Base-by-base conservation (phyloP, 2,797 vertebrate species). In the Aythya fuligula region DNA sequence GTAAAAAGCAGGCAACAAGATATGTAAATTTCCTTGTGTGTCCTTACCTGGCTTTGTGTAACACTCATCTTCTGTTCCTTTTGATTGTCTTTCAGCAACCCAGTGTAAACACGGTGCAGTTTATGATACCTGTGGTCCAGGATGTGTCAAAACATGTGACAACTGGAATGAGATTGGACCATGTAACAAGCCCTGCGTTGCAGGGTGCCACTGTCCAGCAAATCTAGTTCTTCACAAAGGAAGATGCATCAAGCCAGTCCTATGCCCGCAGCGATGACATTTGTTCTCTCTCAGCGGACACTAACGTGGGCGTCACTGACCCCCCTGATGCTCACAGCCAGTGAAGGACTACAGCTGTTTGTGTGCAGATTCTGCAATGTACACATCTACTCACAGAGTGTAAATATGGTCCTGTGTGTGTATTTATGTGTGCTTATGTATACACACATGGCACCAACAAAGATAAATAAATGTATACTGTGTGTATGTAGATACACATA, bases 121-220 rank as follows among this genome's bases (percentile, higher is more conserved):
- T 62, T 99, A 99, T 10, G 98, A 99, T 83, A 99, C 99, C 25
- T 99, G 99, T 22, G 99, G 99, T 4, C 99, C 99, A 0, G 99
- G 99, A 92, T 99, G 99, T 92, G 97, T 98, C 92, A 99, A 99
- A 97, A 99, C 99, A 34, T 99, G 99, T 65, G 98, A 99, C 97
- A 99, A 99, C 98, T 99, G 99, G 99, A 99, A 99, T 9, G 99
- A 99, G 97, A 99, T 99, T 4, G 98, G 99, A 4, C 99, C 99
- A 0, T 99, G 99, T 96, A 97, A 95, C 87, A 99, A 98, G 91
- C 98, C 99, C 3, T 99, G 99, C 2, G 16, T 99, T 45, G 99
- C 99, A 2, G 99, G 99, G 28, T 99, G 99, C 97, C 99, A 99
- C 97, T 99, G 99, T 58, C 99, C 99, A 0, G 99, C 99, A 73